A percentile compares a stretch with the other conserved stretches of the same genome.
Evolutionary conservation across 2,888 invertebrate genomes (phyloP).

Genomic region (Tachina grossa): DNA sequence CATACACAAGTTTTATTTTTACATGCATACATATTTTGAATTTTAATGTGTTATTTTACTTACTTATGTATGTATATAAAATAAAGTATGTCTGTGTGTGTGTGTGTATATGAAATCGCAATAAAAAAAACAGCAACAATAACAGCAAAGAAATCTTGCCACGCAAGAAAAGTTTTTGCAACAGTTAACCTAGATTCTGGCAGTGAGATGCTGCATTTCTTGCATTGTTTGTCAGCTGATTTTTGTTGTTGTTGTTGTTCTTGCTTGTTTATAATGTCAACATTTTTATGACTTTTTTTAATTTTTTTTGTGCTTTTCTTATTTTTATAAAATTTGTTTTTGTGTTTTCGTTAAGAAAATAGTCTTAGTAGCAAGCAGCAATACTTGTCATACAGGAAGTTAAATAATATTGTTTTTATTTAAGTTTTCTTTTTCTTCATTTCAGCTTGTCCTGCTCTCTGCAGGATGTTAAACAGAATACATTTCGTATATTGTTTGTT

Average conservation of each 20-base stretch:
- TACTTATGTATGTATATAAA: constrained; percentile 32
- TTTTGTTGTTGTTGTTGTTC: constrained; percentile 8
- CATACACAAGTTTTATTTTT: constrained; percentile 12
- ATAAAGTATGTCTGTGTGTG: neutral
- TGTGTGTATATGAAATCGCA: neutral
- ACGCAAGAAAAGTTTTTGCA: constrained; percentile 64
- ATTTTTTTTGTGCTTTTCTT: constrained; percentile 31
- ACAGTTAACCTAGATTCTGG: constrained; percentile 65
- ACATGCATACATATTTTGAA: constrained; percentile 32
- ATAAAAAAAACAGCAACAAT: neutral
- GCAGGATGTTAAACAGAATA: constrained; percentile 51
- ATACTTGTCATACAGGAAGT: constrained; percentile 59
- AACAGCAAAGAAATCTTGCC: constrained; percentile 22
- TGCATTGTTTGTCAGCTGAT: constrained; percentile 43
- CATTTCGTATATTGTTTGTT: constrained; percentile 20
- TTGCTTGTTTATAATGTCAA: constrained; percentile 51
- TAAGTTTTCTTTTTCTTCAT: neutral
- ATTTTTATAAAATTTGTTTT: constrained; percentile 1
- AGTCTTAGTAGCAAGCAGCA: neutral
- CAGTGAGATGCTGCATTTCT: constrained; percentile 49
- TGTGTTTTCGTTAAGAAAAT: constrained; percentile 54
- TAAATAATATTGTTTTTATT: constrained; percentile 52
- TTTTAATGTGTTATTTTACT: constrained; percentile 60
- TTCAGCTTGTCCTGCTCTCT: constrained; percentile 32
- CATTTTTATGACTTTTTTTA: constrained; percentile 53